Evolutionary conservation across 2,113 vertebrate genomes (phyloP), one percentile per base, ranked within the genome.

Genomic region (Progne subis): DNA sequence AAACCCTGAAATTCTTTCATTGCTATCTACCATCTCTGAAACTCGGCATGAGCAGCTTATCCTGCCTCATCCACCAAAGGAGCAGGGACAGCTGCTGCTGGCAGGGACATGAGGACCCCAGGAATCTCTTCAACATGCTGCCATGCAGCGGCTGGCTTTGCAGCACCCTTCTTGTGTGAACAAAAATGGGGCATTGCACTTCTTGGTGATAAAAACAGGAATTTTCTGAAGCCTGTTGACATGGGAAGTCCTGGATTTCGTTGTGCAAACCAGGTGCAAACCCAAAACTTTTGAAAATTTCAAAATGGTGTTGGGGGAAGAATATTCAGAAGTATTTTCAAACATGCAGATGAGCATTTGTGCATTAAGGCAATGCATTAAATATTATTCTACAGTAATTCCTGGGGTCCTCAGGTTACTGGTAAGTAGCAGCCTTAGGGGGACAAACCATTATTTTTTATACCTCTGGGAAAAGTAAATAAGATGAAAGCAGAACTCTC

Each of bases 401-500:
- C 79, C 84, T 81, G 39, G 20, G 43, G 29, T 77, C 52, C 72
- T 70, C 8, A 3, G 32, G 23, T 83, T 75, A 86, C 32, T 47
- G 64, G 4, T 75, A 46, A 7, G 14, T 70, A 14, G 32, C 32
- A 90, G 76, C 68, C 82, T 41, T 59, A 64, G 14, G 39, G 53
- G 34, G 29, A 86, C 43, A 70, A 94, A 75, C 28, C 7, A 43
- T 83, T 82, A 50, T 44, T 82, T 87, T 91, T 70, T 60, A 52
- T 60, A 67, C 32, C n/a, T 82, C 56, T 74, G 53, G 79, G 56
- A 85, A 90, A 34, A 63, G 53, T 93, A 86, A 86, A 71, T 71
- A 90, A 93, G 60, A 74, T 50, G 47, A 90, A 88, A 94, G 61
- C 67, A 88, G 47, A 86, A 29, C 47, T 82, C n/a, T 86, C n/a